Evolutionary conservation across 2,113 vertebrate species (phyloP).

Genomic region (Nerophis ophidion): DNA sequence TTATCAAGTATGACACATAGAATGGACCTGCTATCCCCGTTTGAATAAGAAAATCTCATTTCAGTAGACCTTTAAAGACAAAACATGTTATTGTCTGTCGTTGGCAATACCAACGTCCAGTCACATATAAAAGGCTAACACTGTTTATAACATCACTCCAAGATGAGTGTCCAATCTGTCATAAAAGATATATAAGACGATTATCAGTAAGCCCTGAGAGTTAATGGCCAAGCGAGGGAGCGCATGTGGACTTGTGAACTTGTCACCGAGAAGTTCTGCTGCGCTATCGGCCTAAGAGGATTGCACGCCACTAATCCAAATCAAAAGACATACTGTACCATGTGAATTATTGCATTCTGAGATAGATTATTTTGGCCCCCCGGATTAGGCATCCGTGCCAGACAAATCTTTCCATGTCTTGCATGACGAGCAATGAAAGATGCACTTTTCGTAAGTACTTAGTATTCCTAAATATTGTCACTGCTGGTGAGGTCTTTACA

Average conservation of each 20-base stretch:
- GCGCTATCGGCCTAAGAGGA: conserved; percentile 74
- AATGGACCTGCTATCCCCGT: too few relatives aligned
- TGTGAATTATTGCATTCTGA: conserved; percentile 83
- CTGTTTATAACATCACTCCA: conserved; percentile 25
- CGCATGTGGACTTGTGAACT: conserved; percentile 60
- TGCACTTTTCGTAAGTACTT: conserved; percentile 28
- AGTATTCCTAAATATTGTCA: conserved; percentile 12
- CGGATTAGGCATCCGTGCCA: conserved; percentile 59
- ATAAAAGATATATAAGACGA: conserved; percentile 56
- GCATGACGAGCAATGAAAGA: conserved; percentile 38
- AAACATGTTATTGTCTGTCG: too few relatives aligned
- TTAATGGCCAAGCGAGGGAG: conserved; percentile 48
- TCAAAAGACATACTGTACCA: conserved; percentile 73
- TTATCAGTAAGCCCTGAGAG: conserved; percentile 47
- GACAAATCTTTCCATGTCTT: conserved; percentile 61
- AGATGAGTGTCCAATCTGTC: conserved; percentile 47
- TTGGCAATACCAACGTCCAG: background rate
- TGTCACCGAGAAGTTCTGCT: conserved; percentile 72
- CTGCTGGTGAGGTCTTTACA: conserved; percentile 10
- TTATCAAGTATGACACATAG: too few relatives aligned
- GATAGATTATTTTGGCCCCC: conserved; percentile 72
- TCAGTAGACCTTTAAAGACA: too few relatives aligned
- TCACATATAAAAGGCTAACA: background rate
- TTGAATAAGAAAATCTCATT: too few relatives aligned
- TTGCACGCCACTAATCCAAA: conserved; percentile 76